Percentiles rank a stretch among this genome's conserved stretches.
phyloP scores from a whole-genome alignment of 2,888 invertebrate species.

The Parochlus steinenii region DNA sequence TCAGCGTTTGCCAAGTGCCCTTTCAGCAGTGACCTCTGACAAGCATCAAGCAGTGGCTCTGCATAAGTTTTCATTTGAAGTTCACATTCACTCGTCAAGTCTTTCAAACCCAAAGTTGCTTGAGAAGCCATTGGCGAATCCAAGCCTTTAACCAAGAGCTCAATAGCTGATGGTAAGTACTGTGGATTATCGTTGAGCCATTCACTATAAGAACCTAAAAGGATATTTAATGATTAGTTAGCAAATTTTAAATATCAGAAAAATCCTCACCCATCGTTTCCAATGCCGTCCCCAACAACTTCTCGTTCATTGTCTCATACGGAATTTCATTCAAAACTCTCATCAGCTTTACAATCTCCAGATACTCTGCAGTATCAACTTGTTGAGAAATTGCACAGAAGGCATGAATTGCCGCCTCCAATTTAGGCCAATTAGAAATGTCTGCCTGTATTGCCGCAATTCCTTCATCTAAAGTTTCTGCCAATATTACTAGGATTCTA shows the following conservation, averaged over 20 bases:
- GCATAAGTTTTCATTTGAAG: slow-evolving; percentile 58
- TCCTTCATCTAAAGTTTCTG: slow-evolving; percentile 41
- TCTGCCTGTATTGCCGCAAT: slow-evolving; percentile 29
- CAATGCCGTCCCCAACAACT: slow-evolving; percentile 52
- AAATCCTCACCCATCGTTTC: slow-evolving; percentile 60
- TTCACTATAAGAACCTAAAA: slow-evolving; percentile 59
- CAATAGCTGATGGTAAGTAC: slow-evolving; percentile 46
- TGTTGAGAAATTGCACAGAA: slow-evolving; percentile 46
- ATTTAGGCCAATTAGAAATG: slow-evolving; percentile 36
- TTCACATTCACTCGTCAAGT: slow-evolving; percentile 68
- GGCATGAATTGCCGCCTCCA: slow-evolving; percentile 50
- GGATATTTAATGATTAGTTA: background rate
- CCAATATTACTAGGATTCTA: slow-evolving; percentile 52
- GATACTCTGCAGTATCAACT: slow-evolving; percentile 38
- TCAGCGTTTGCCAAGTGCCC: slow-evolving; percentile 47
- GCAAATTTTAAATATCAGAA: slow-evolving; percentile 21
- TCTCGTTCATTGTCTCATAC: slow-evolving; percentile 38
- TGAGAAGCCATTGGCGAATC: slow-evolving; percentile 53
- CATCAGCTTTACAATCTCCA: slow-evolving; percentile 41
- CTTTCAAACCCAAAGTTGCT: slow-evolving; percentile 77
- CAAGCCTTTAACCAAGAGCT: slow-evolving; percentile 49
- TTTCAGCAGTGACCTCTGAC: slow-evolving; percentile 40
- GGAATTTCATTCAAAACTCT: slow-evolving; percentile 44
- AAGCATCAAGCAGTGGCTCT: slow-evolving; percentile 54
- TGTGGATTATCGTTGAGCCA: slow-evolving; percentile 64